These are phyloP conservation scores for Cervus canadensis DNA, from an alignment of 2,113 vertebrate genomes.

Conservation along the genomic window DNA sequence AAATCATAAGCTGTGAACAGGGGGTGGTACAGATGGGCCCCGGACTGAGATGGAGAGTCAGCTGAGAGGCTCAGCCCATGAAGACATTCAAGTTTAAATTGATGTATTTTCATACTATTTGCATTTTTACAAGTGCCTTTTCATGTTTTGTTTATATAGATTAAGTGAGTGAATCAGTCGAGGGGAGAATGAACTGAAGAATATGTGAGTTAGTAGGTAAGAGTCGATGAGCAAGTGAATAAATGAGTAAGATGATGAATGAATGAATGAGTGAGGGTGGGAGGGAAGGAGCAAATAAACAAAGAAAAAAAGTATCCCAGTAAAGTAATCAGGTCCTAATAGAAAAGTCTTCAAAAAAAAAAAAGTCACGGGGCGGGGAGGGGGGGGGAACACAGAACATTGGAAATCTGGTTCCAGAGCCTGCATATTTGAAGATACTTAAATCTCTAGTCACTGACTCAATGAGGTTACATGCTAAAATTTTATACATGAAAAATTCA, in stretches of 20 bases:
- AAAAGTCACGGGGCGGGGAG: accelerated
- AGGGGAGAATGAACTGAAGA: neutral
- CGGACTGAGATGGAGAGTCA: neutral
- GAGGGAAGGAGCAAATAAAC: neutral
- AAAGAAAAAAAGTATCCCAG: neutral
- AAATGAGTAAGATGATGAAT: neutral
- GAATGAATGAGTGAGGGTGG: neutral
- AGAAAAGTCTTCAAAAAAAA: no score
- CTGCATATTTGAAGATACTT: neutral
- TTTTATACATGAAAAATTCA: neutral
- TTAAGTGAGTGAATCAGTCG: neutral
- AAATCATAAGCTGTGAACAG: neutral
- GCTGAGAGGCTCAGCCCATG: neutral
- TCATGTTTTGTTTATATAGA: neutral
- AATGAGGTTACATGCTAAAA: neutral
- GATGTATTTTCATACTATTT: neutral
- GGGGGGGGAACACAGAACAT: neutral
- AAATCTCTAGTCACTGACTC: neutral
- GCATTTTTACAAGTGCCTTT: neutral
- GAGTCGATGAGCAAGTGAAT: neutral
- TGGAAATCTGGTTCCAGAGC: neutral
- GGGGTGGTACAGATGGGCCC: neutral
- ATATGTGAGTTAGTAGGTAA: neutral
- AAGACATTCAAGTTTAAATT: neutral
- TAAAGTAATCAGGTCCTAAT: no score